phyloP scores from a whole-genome alignment of 2,888 invertebrate genomes.

The Argyresthia albistria region DNA sequence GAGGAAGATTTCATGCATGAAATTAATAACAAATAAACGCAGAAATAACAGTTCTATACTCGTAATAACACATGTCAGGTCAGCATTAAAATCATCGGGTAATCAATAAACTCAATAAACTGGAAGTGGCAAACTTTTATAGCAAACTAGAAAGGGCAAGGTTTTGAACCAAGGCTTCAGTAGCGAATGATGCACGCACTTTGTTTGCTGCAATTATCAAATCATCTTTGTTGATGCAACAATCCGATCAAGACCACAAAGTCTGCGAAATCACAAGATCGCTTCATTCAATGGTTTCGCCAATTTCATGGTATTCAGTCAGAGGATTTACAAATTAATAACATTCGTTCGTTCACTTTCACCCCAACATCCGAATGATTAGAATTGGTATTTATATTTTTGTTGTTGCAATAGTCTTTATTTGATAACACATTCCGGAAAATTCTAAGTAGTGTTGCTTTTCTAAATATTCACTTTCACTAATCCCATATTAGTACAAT shows the following conservation, averaged over 20 bases:
- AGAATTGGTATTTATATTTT: not conserved
- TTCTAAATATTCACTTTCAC: not conserved
- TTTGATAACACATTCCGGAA: not conserved
- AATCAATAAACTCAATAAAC: too few relatives aligned
- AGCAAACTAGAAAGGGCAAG: slow-evolving; percentile 2
- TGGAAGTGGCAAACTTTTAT: not conserved
- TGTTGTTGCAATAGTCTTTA: too few relatives aligned
- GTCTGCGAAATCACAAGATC: too few relatives aligned
- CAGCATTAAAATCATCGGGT: too few relatives aligned
- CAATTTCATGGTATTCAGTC: slow-evolving; percentile 40
- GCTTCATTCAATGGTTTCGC: slow-evolving; percentile 5
- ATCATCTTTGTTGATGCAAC: not conserved
- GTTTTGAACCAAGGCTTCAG: not conserved
- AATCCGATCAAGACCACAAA: not conserved
- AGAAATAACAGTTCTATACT: too few relatives aligned
- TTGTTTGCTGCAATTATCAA: slow-evolving; percentile 1
- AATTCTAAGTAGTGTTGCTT: not conserved
- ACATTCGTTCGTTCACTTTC: slow-evolving; percentile 8
- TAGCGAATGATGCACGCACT: slow-evolving; percentile 2
- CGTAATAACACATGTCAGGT: too few relatives aligned
- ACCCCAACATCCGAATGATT: not conserved
- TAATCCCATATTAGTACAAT: not conserved
- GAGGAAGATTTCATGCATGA: too few relatives aligned
- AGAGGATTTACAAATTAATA: slow-evolving; percentile 24
- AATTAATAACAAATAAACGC: too few relatives aligned